Evolutionary conservation across 1,140 invertebrate genomes (phyloP).

Genomic region (Rhopalosiphum maidis): DNA sequence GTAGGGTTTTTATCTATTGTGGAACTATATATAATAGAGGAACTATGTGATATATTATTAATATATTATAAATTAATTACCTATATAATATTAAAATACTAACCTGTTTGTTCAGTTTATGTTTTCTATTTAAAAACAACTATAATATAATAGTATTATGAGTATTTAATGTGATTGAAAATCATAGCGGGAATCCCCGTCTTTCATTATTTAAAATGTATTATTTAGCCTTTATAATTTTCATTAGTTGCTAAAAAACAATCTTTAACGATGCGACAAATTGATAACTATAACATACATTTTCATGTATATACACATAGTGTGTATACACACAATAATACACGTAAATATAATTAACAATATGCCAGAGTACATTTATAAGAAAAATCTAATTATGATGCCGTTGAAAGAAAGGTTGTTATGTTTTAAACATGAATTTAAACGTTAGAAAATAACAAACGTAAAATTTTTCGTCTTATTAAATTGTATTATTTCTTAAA

Average conservation of each 20-base stretch:
- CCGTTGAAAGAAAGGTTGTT: no score
- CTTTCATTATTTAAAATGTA: not conserved
- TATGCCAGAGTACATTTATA: not conserved
- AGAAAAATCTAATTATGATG: no score
- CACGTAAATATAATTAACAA: not conserved
- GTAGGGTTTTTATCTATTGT: no score
- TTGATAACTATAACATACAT: not conserved
- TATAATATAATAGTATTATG: not conserved
- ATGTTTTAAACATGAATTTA: no score
- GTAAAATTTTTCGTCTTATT: not conserved
- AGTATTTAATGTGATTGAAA: not conserved
- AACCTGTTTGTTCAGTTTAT: not conserved
- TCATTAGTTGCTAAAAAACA: not conserved
- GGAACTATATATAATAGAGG: no score
- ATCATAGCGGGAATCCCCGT: not conserved
- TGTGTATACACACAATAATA: not conserved
- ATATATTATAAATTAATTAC: not conserved
- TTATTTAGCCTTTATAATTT: not conserved
- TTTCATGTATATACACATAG: not conserved
- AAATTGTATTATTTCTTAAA: not conserved
- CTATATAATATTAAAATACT: not conserved
- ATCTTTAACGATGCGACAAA: not conserved
- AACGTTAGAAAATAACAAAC: not conserved
- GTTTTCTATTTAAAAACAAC: not conserved
- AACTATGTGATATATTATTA: no score